Evolutionary conservation across 2,113 vertebrate genomes (phyloP), one percentile per base, ranked within the genome.

Genomic region (Boleophthalmus pectinirostris): DNA sequence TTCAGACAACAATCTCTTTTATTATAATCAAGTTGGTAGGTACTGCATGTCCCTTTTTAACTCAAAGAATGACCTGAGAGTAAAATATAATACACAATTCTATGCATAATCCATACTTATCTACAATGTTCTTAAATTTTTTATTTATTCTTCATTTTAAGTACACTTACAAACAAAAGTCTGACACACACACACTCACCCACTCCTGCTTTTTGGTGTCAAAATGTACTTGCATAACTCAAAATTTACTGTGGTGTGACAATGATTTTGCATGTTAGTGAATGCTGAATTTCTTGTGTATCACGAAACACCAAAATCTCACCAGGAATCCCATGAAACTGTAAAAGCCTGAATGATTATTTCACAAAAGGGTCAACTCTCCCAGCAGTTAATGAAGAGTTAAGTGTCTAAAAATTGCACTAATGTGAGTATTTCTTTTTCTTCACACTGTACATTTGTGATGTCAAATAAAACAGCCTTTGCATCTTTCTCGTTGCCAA

Each of bases 101-200:
- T 84, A 86, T 90, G 88, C 86, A 91, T 16, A 91, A 91, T 86
- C 89, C 87, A 84, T 74, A 77, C 70, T 87, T 90, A 89, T 89
- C 85, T 83, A 73, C 77, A 81, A 80, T 70, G 54, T 33, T 80
- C 80, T 84, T 88, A 72, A 74, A 80, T 83, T 72, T 76, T 78
- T 84, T 85, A 79, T 89, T 88, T 86, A 87, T 89, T 90, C 84
- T 91, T 92, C 75, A 90, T 85, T 90, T 90, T 91, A 91, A 92
- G 90, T 92, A 91, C 90, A 90, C 90, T 92, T 91, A 86, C 85
- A 91, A 86, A 90, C 83, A 85, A 79, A 89, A 84, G 85, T 74
- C 81, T 77, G 68, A 82, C 86, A 85, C 73, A 25, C 67, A 35
- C 64, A 35, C 71, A 25, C 45, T n/a, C 60, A 71, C 72, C 23